These are phyloP conservation scores for Drosophila trapezifrons DNA, from an alignment of 1,140 invertebrate genomes.

Conservation along the genomic window DNA sequence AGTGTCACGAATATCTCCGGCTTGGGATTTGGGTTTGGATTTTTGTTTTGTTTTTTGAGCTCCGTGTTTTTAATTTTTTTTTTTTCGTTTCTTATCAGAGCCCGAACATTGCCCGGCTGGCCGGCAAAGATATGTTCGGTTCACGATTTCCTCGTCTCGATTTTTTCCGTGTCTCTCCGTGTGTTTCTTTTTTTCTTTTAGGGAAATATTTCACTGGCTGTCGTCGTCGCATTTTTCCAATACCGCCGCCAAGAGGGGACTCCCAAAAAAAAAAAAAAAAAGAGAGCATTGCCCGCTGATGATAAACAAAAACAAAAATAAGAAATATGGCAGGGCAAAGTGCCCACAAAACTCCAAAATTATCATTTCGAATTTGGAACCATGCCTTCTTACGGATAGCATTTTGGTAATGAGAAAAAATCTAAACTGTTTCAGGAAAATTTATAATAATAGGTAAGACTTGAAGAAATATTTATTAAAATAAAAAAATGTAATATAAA, in stretches of 20 bases:
- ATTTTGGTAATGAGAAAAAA: not conserved
- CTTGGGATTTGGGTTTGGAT: constrained; percentile 20
- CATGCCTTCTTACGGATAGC: no score
- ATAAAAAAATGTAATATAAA: not conserved
- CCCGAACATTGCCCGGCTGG: constrained; percentile 34
- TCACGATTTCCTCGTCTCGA: constrained; percentile 27
- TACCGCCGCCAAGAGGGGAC: constrained; percentile 1
- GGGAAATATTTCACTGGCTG: constrained; percentile 45
- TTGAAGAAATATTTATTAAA: no score
- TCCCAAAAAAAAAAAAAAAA: not conserved
- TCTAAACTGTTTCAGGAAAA: not conserved
- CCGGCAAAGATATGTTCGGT: constrained; percentile 40
- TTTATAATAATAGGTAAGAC: not conserved
- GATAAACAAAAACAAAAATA: constrained; percentile 24
- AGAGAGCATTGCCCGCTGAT: constrained; percentile 19
- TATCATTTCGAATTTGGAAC: not conserved
- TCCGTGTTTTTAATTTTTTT: constrained; percentile 21
- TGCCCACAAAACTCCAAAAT: not conserved
- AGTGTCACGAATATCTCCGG: constrained; percentile 49
- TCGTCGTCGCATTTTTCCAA: constrained; percentile 7
- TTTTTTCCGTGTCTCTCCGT: constrained; percentile 7
- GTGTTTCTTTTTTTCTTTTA: constrained; percentile 23
- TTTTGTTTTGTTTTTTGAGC: constrained; percentile 20
- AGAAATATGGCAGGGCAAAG: constrained; percentile 6
- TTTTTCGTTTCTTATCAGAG: constrained; percentile 22